Conservation (phyloP, 1,140 invertebrate genomes). For the Chionoecetes opilio region DNA sequence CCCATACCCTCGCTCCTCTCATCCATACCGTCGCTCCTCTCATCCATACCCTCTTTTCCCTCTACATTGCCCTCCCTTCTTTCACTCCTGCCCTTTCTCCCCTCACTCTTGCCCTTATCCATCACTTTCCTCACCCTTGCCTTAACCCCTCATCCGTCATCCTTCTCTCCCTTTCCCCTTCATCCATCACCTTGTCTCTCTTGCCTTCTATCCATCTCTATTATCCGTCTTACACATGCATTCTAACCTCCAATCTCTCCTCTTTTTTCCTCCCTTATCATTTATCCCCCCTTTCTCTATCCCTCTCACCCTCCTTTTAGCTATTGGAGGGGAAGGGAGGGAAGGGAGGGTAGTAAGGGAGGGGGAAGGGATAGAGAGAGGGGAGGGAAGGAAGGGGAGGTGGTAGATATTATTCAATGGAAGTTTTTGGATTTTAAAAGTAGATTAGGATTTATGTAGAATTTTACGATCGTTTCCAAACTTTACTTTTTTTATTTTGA, state of each 20-base stretch:
- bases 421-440: constrained; percentile 31
- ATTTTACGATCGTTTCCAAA: background rate
- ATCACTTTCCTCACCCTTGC: too few relatives aligned
- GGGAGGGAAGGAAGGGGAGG: background rate
- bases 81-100: too few relatives aligned
- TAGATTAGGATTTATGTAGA: constrained; percentile 21
- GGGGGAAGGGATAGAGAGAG: background rate
- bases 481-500: constrained; percentile 31
- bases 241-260: background rate
- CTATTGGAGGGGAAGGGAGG: too few relatives aligned
- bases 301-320: background rate
- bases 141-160: too few relatives aligned
- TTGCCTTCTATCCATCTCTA: too few relatives aligned
- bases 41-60: too few relatives aligned
- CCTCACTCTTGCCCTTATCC: too few relatives aligned
- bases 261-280: background rate
- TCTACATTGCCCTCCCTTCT: too few relatives aligned
- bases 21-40: too few relatives aligned
- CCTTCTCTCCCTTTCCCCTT: too few relatives aligned
- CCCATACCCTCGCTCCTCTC: too few relatives aligned
- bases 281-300: background rate
- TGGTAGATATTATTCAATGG: constrained; percentile 11
- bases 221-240: background rate
- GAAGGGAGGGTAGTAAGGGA: background rate
- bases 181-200: too few relatives aligned